Evolutionary conservation across 2,113 vertebrate species (phyloP), one percentile per base, ranked within the genome.

Genomic region (Furnarius figulus): DNA sequence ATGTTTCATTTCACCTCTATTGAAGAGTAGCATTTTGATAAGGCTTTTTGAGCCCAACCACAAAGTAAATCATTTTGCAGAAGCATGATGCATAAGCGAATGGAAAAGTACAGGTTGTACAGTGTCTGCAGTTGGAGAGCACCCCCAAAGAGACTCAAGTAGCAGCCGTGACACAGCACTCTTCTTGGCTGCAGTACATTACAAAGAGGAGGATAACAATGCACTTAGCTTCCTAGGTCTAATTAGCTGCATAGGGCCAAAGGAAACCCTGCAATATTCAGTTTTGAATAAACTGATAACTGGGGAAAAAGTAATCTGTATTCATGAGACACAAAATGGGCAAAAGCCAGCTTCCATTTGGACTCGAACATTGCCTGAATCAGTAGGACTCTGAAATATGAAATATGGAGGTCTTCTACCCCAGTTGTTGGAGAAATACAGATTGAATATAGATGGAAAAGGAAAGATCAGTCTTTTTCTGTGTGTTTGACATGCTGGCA

Each of bases 81-180:
- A 90, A 84, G 47, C 68, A 59, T 95, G 95, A 95, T 8, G 2
- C 76, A 93, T 77, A 93, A 72, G 65, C 76, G 61, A 67, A 86
- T 35, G 92, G 65, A 90, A 92, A 62, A 96, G 89, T 62, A 96
- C 94, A 95, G 73, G 47, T 76, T 8, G 68, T 97, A 61, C 47
- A 0, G 50, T 55, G 79, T 75, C 46, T 88, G 85, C 85, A 73
- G 46, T 86, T 63, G 79, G 86, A 97, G 79, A 94, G 76, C 76
- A 86, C 63, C 68, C 67, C 63, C 35, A 67, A 95, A 89, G 89
- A 89, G 80, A 63, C 73, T 87, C 5, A 10, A 81, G 76, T 24
- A 18, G 68, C 72, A 93, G 86, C 86, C 88, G 47, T 40, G 93
- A 90, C 80, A 92, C 88, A 95, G 86, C 50, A 44, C 52, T 92